Base-by-base conservation (phyloP, 1,140 invertebrate genomes). In the Diachasmimorpha longicaudata region DNA sequence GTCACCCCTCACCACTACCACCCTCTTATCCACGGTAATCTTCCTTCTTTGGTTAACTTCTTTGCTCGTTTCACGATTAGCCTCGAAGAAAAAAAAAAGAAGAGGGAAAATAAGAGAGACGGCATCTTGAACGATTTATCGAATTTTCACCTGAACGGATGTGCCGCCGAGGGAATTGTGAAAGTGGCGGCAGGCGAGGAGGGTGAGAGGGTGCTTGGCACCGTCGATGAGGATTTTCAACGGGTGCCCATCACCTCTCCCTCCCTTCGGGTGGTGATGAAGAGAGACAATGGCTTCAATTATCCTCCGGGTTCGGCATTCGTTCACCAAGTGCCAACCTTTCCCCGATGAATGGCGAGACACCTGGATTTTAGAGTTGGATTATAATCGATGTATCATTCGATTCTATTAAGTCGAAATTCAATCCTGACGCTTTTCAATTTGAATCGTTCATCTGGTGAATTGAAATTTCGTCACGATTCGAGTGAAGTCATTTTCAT, bases 251-350 rank as follows among this genome's bases (percentile, higher is more conserved):
- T 77, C 76, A 77, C 23, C 75, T 16, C 19, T 68, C 76, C 72
- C 70, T 77, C 76, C 74, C 23, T 71, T 16, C 19, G 6, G 5
- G 52, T 63, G 74, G 72, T 77, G 76, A 77, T 77, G 72, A 77
- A 74, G 76, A 74, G 72, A 55, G 76, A 77, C 76, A 77, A 77
- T 77, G 55, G 69, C 68, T 77, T 77, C 68, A 77, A 75, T 75
- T 78, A 78, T 78, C 77, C 39, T 48, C 48, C 31, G 42, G 25
- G 11, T 70, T 42, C 39, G n/a, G 25, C 46, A 25, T 44, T 31
- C 42, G 52, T 31, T 58, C 52, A 16, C 71, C 67, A 58, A 70
- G 46, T 37, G 68, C 21, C 69, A 63, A 46, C 52, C 13, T 14
- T 16, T 2, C 36, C 21, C 39, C 37, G 37, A 46, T 21, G 13